phyloP scores from a whole-genome alignment of 2,797 vertebrate genomes.

The Cossypha niveicapilla region DNA sequence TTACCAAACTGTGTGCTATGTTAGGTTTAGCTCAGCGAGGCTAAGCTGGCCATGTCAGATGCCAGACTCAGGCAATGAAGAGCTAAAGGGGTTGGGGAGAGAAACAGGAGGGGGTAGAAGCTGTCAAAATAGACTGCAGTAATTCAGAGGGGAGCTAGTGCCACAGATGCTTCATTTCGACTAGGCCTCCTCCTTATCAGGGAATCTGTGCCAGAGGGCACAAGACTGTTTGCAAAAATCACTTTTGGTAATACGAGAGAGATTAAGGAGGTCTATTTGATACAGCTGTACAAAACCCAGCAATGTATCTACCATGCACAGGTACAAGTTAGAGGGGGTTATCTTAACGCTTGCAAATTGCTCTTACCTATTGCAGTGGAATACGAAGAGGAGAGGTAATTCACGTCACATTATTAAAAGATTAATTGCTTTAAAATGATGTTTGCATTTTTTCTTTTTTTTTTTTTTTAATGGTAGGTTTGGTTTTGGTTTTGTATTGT shows the following conservation, averaged over 20 bases:
- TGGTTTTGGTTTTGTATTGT: not conserved
- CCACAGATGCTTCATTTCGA: slow-evolving; percentile 73
- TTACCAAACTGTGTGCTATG: slow-evolving; percentile 82
- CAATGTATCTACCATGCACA: not conserved
- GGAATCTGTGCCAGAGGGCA: slow-evolving; percentile 74
- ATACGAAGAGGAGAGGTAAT: not conserved
- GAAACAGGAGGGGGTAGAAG: slow-evolving; percentile 51
- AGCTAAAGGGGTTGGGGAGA: slow-evolving; percentile 68
- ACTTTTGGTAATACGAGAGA: slow-evolving; percentile 70
- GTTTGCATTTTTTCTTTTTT: not conserved
- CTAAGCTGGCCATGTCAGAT: slow-evolving; percentile 77
- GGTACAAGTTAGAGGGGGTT: slow-evolving; percentile 38
- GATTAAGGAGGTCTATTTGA: slow-evolving; percentile 68
- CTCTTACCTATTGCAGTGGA: not conserved
- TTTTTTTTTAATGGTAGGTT: not conserved
- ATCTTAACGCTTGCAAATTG: not conserved
- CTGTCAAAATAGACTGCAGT: slow-evolving; percentile 70
- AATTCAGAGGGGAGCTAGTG: slow-evolving; percentile 70
- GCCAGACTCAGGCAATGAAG: slow-evolving; percentile 70
- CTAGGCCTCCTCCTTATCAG: slow-evolving; percentile 66
- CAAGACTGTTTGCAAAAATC: slow-evolving; percentile 71
- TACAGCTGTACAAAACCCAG: slow-evolving; percentile 56
- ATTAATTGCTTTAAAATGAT: not conserved
- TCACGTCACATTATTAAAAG: not conserved
- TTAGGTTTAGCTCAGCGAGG: slow-evolving; percentile 74